A percentile compares a stretch with the other conserved stretches of the same genome.
phyloP scores from a whole-genome alignment of 2,888 invertebrate species.

The Lampropteryx suffumata region DNA sequence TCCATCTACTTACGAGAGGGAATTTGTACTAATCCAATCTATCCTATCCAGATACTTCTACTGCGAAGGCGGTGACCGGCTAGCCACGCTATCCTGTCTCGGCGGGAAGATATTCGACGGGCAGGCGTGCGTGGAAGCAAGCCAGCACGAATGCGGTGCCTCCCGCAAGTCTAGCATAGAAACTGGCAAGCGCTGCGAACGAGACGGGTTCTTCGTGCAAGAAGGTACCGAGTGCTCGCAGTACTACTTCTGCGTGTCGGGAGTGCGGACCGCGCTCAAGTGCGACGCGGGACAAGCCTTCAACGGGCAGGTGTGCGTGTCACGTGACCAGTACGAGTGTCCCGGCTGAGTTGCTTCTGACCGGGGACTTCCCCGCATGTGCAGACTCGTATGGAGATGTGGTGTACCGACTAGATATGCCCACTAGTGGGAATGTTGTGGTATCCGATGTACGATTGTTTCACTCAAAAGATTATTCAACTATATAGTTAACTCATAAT shows the following conservation, averaged over 20 bases:
- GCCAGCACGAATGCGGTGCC: conserved; percentile 68
- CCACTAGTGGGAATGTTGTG: background rate
- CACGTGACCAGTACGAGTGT: conserved; percentile 69
- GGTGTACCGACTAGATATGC: conserved; percentile 6
- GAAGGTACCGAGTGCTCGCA: conserved; percentile 73
- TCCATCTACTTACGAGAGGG: too few species aligned
- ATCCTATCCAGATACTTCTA: conserved; percentile 76
- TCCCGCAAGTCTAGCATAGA: conserved; percentile 35
- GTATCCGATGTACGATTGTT: background rate
- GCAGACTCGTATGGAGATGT: conserved; percentile 1
- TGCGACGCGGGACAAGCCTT: conserved; percentile 77
- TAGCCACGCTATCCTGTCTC: conserved; percentile 80
- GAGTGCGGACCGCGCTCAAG: conserved; percentile 72
- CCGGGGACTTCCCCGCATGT: background rate
- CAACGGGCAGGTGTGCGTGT: conserved; percentile 82
- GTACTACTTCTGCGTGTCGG: conserved; percentile 83
- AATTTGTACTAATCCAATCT: background rate
- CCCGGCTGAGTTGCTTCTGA: conserved; percentile 60
- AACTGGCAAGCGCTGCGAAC: conserved; percentile 58
- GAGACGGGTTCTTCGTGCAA: conserved; percentile 82
- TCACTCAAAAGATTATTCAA: too few species aligned
- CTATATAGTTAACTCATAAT: too few species aligned
- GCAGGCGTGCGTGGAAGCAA: conserved; percentile 74
- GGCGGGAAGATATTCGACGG: conserved; percentile 84
- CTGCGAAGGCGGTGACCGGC: conserved; percentile 81